Conservation (phyloP, 2,888 invertebrate genomes). For the Parnassius mnemosyne region DNA sequence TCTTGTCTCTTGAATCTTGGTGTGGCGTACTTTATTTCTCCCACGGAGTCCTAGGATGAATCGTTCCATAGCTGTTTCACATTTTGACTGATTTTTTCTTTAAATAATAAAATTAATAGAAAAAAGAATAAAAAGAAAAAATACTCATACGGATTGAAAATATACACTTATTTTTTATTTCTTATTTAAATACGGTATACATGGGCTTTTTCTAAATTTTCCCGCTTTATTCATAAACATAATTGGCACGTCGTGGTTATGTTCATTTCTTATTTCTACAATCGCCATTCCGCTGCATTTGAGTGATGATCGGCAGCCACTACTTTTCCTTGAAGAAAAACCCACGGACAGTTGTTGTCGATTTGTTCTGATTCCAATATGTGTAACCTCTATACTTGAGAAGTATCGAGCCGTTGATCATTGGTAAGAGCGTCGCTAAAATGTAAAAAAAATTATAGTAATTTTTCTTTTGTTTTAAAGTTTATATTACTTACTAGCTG, state of each 20-base stretch:
- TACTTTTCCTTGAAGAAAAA: conserved; percentile 26
- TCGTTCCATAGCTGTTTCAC: too few relatives aligned
- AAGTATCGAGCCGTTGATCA: conserved; percentile 25
- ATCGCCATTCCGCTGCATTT: conserved; percentile 26
- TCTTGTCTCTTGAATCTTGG: too few relatives aligned
- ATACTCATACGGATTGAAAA: too few relatives aligned
- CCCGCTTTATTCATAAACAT: neutral
- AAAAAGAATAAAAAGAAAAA: too few relatives aligned
- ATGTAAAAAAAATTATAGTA: neutral
- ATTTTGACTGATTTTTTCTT: too few relatives aligned
- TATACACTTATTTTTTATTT: too few relatives aligned
- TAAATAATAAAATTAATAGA: too few relatives aligned
- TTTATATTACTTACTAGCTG: neutral
- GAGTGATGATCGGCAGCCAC: conserved; percentile 31
- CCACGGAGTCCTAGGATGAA: too few relatives aligned
- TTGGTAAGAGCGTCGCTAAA: conserved; percentile 27
- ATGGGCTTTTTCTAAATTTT: conserved; percentile 9
- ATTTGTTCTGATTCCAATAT: conserved; percentile 28
- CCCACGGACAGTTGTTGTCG: neutral
- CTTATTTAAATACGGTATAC: too few relatives aligned
- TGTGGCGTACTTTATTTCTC: too few relatives aligned
- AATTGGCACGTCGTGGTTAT: conserved; percentile 33
- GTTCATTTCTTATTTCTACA: conserved; percentile 22
- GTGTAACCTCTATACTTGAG: conserved; percentile 28
- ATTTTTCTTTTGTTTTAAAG: neutral